Evolutionary conservation across 1,140 invertebrate genomes (phyloP).

Genomic region (Dendroctonus valens): DNA sequence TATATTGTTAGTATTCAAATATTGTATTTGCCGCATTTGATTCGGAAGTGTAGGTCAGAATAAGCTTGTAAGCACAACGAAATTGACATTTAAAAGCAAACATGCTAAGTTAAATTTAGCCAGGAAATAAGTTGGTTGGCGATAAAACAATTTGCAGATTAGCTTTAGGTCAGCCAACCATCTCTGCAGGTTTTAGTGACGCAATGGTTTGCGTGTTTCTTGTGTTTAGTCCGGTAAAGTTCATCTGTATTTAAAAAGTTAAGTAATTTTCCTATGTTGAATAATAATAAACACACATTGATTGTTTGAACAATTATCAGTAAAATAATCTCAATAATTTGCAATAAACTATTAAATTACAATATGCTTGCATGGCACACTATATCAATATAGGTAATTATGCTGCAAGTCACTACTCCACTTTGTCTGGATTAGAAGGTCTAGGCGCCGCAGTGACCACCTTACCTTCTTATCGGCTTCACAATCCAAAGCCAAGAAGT

Average conservation of each 20-base stretch:
- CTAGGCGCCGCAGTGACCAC: slow-evolving; percentile 41
- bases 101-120: slow-evolving; percentile 17
- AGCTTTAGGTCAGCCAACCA: slow-evolving; percentile 31
- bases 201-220: slow-evolving; percentile 43
- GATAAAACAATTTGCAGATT: slow-evolving; percentile 25
- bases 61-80: too few species aligned
- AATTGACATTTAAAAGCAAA: slow-evolving; percentile 29
- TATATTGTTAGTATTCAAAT: too few species aligned
- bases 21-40: too few species aligned
- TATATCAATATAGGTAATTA: background rate
- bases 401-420: background rate
- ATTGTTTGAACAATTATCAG: too few species aligned
- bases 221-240: slow-evolving; percentile 34
- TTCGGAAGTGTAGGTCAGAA: too few species aligned
- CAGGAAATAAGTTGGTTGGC: slow-evolving; percentile 8
- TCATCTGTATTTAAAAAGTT: background rate
- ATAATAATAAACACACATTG: too few species aligned
- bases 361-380: background rate
- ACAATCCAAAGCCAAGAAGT: slow-evolving; percentile 43
- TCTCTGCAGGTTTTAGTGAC: slow-evolving; percentile 37
- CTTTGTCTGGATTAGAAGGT: slow-evolving; percentile 19
- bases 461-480: slow-evolving; percentile 37
- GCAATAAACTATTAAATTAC: background rate
- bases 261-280: too few species aligned
- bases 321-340: background rate